Conservation (phyloP, 1,140 invertebrate species). For the Sarcophaga peregrina region DNA sequence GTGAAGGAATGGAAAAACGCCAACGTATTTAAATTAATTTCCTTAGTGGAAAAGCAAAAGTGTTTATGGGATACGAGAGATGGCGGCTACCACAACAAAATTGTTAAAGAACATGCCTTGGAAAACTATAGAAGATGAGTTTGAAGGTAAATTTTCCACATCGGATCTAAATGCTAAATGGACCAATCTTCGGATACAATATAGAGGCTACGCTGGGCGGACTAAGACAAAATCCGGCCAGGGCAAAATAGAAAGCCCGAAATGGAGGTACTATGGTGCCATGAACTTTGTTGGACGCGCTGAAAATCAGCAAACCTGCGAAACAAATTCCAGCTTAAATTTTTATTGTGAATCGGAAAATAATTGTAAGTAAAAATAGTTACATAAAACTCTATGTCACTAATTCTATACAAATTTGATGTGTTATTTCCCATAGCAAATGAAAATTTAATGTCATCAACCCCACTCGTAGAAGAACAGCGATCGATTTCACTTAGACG, state of each 20-base stretch:
- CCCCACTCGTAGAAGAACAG: too few relatives aligned
- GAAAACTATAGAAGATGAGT: background rate
- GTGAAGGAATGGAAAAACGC: background rate
- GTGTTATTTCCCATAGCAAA: background rate
- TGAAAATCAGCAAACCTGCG: background rate
- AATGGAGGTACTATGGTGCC: background rate
- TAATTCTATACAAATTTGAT: background rate
- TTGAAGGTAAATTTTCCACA: background rate
- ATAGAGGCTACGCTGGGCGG: background rate
- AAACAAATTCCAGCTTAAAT: background rate
- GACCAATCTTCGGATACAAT: background rate
- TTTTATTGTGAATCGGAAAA: background rate
- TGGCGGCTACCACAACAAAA: background rate
- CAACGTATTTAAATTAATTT: background rate
- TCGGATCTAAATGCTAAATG: background rate
- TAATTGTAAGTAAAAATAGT: too few relatives aligned
- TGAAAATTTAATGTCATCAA: background rate
- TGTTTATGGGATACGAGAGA: background rate
- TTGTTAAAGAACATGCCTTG: background rate
- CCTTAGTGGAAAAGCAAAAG: background rate
- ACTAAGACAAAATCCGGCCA: background rate
- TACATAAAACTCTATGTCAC: background rate
- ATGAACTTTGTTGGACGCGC: constrained; percentile 1
- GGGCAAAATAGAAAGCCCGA: background rate
- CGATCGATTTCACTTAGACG: background rate